Evolutionary conservation across 2,797 vertebrate species (phyloP).

Genomic region (Phrynocephalus guinanensis): DNA sequence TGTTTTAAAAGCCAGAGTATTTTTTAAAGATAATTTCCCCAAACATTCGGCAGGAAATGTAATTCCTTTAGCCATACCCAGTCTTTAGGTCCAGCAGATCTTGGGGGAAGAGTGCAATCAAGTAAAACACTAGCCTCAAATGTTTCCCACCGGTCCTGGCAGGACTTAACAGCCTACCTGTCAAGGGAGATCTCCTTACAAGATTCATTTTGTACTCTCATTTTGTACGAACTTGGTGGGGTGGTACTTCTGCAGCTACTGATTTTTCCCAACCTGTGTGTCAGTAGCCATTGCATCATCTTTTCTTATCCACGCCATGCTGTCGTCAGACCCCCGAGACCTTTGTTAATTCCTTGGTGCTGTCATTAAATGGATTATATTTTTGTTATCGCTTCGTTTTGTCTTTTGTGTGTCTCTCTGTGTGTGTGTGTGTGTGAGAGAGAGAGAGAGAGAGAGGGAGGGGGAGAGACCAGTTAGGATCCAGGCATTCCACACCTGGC

Average conservation of each 20-base stretch:
- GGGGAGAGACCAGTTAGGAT: no score
- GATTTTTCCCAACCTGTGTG: neutral
- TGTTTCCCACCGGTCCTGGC: neutral
- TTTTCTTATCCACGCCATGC: neutral
- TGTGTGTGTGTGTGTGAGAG: neutral
- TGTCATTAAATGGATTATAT: slow-evolving; percentile 17
- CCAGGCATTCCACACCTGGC: neutral
- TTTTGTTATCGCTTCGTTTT: fast-evolving
- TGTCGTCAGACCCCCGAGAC: neutral
- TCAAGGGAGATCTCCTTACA: neutral
- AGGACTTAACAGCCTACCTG: no score
- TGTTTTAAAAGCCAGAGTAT: neutral
- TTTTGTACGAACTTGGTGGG: neutral
- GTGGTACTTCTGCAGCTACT: no score
- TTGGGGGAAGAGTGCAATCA: neutral
- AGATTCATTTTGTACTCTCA: neutral
- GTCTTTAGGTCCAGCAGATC: neutral
- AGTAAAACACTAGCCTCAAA: neutral
- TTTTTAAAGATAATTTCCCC: neutral
- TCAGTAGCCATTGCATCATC: neutral
- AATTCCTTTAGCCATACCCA: neutral
- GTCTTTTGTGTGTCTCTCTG: fast-evolving
- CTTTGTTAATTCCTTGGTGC: neutral
- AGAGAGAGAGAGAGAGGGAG: no score
- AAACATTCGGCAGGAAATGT: neutral